Evolutionary conservation across 2,113 vertebrate species (phyloP), one percentile per base, ranked within the genome.

Genomic region (Cariama cristata): DNA sequence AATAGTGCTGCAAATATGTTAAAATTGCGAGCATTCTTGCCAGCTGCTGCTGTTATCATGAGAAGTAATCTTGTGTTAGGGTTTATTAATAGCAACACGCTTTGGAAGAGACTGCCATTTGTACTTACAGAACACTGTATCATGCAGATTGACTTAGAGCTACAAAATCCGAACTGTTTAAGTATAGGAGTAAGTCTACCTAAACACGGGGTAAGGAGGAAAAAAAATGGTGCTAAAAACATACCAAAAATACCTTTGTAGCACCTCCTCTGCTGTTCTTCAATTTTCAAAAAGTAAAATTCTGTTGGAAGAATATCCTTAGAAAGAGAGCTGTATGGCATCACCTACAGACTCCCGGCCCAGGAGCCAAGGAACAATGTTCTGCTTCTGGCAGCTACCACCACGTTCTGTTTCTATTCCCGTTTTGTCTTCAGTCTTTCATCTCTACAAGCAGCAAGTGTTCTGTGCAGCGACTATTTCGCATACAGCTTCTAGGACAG

Each of bases 21-120:
- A 97, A 97, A 96, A 98, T 84, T 93, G 92, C 96, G 97, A 98
- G 83, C 94, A 98, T 98, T 98, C 97, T 90, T 97, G 96, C 98
- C 98, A 98, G 98, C 98, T 98, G 98, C 96, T 97, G 94, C 87
- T 69, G 93, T 97, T 93, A 98, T 97, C 95, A 94, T 75, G 97
- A 98, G 91, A 98, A 97, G 96, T 90, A 95, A 98, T 98, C 96
- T 96, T 93, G 87, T 73, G 88, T 97, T 95, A 95, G 89, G 68
- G 91, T 96, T 97, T 98, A 98, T 98, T 98, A 98, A 98, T 98
- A 98, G 98, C 93, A 97, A 77, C 90, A 63, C 59, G 93, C 96
- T 98, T 97, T 92, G 90, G 93, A 97, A 96, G 95, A 97, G 87
- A 90, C 55, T 93, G 88, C 75, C 95, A 97, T 91, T 98, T 96